Base-by-base conservation (phyloP, 2,113 vertebrate species). In the Tupaia chinensis region DNA sequence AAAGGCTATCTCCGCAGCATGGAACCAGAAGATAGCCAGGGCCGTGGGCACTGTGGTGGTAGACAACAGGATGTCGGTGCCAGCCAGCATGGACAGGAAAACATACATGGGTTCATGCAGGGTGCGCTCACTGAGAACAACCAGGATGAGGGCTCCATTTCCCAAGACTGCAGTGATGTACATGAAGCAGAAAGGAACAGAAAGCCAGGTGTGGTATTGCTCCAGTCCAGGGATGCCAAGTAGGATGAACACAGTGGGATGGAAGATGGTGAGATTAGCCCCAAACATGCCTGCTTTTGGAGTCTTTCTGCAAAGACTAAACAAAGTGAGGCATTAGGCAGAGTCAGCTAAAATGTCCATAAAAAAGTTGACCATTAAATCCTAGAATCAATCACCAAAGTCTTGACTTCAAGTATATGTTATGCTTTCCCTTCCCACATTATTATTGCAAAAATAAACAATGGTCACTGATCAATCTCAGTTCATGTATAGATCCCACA, bases 31-130 rank as follows among this genome's bases (percentile, higher is more conserved):
- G 44, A 95, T 68, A 13, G 14, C 74, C 81, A 95, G 56, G 29
- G 85, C 56, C 56, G 87, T 87, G 15, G 87, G 89, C 15, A 91
- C 2, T 23, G 94, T 77, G 14, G 70, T 53, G 0, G 80, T 89
- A 7, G 94, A 96, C n/a, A 97, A 54, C 20, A 87, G 78, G 53
- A 96, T 56, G 19, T 61, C 27, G 3, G 93, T 78, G 53, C 60
- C 61, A 27, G 92, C 90, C 82, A 97, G 78, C 89, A 94, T 73
- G 70, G 93, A 92, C 0, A 95, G 86, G 80, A 95, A 96, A 4
- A 54, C 4, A 85, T 68, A 74, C 87, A 80, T 80, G 74, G 91
- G 89, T 23, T 81, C 7, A 0, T 81, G 95, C 17, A 97, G 84
- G 15, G 32, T 73, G 0, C 0, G 1, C 3, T 94, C 66, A 2